Evolutionary conservation across 2,888 invertebrate genomes (phyloP).

Genomic region (Merodon equestris): DNA sequence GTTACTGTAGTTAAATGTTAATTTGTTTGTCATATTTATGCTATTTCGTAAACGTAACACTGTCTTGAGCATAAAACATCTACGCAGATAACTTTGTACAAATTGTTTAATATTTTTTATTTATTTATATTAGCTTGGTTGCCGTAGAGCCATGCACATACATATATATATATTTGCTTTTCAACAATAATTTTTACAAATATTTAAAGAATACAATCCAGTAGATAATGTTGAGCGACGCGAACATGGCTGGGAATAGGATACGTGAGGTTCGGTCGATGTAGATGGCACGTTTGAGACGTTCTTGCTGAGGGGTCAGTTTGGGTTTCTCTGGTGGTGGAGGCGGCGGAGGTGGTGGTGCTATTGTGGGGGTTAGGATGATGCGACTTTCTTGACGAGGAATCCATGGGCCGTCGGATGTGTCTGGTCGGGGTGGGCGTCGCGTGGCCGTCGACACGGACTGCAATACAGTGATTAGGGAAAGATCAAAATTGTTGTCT

Average conservation of each 20-base stretch:
- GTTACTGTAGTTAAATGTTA: not conserved
- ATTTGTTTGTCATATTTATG: no score
- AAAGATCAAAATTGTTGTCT: no score
- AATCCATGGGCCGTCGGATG: constrained; percentile 78
- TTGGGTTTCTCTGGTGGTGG: constrained; percentile 77
- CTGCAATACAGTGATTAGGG: constrained; percentile 29
- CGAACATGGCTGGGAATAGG: constrained; percentile 85
- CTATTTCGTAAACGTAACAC: constrained; percentile 27
- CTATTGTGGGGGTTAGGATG: constrained; percentile 75
- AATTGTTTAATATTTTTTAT: constrained; percentile 18
- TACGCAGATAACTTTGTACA: constrained; percentile 50
- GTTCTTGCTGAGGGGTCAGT: constrained; percentile 81
- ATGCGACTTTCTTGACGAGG: constrained; percentile 78
- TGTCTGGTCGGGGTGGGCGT: constrained; percentile 74
- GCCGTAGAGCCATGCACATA: constrained; percentile 11
- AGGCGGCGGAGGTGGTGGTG: constrained; percentile 76
- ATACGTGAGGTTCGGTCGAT: constrained; percentile 86
- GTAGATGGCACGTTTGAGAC: constrained; percentile 84
- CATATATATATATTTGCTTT: constrained; percentile 28
- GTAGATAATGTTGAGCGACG: constrained; percentile 84
- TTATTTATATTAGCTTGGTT: constrained; percentile 4
- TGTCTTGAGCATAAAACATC: constrained; percentile 32
- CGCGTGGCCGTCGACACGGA: constrained; percentile 62
- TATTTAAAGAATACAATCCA: constrained; percentile 88
- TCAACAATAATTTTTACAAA: constrained; percentile 79